A percentile compares a stretch with the other conserved stretches of the same genome.
These are phyloP conservation scores for Elephantulus edwardii DNA, from an alignment of 2,113 vertebrate genomes.

Conservation along the genomic window DNA sequence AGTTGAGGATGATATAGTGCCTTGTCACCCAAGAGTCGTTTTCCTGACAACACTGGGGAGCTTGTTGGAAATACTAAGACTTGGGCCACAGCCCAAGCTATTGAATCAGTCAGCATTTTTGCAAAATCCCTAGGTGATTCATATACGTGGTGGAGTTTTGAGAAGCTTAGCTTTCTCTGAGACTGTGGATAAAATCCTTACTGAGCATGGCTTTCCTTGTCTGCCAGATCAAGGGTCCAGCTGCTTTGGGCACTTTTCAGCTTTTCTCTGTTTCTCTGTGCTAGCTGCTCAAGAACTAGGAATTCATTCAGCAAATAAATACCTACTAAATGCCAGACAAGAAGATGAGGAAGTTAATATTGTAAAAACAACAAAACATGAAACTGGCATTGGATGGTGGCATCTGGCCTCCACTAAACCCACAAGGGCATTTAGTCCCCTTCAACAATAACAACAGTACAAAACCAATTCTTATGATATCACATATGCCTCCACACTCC, in stretches of 20 bases:
- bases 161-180: not conserved
- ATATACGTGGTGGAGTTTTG: not conserved
- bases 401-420: no score
- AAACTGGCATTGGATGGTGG: not conserved
- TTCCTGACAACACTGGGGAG: not conserved
- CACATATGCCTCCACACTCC: no score
- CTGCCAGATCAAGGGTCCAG: not conserved
- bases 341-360: not conserved
- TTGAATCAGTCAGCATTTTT: not conserved
- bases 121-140: not conserved
- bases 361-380: not conserved
- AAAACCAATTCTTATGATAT: no score
- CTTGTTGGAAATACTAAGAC: not conserved
- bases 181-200: not conserved
- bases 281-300: conserved; percentile 5
- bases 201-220: not conserved
- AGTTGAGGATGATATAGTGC: not conserved
- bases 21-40: not conserved
- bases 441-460: no score
- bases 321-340: not conserved
- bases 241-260: not conserved
- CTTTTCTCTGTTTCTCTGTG: conserved; percentile 4
- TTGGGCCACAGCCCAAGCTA: not conserved
- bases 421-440: no score
- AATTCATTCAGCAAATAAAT: not conserved